Conservation (phyloP, 1,140 invertebrate species). For the Diabrotica undecimpunctata region DNA sequence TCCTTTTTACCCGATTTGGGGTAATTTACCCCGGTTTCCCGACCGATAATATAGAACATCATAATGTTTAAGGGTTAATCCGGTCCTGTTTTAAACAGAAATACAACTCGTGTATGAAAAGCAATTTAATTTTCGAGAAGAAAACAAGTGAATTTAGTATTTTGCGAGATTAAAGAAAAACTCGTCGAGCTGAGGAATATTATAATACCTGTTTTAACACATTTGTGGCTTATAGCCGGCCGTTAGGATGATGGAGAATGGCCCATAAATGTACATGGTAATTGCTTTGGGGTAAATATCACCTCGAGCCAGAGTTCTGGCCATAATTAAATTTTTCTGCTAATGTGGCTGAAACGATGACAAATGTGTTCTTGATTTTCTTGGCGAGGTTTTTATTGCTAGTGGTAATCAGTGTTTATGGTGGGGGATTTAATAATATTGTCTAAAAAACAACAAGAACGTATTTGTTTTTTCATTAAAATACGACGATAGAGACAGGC, state of each 20-base stretch:
- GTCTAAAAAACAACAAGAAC: no score
- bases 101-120: slow-evolving; percentile 30
- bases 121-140: slow-evolving; percentile 41
- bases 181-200: slow-evolving; percentile 40
- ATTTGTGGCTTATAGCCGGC: slow-evolving; percentile 34
- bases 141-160: slow-evolving; percentile 39
- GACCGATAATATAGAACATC: no score
- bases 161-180: slow-evolving; percentile 41
- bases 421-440: no score
- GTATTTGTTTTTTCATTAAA: no score
- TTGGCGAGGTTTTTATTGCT: no score
- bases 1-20: no score
- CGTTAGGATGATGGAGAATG: slow-evolving; percentile 26
- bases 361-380: neutral
- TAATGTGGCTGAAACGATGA: slow-evolving; percentile 11
- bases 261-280: slow-evolving; percentile 24
- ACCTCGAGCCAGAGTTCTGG: slow-evolving; percentile 5
- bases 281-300: slow-evolving; percentile 22
- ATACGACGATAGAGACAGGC: no score
- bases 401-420: no score
- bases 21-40: no score
- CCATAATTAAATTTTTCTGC: slow-evolving; percentile 19
- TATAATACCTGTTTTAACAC: slow-evolving; percentile 39
- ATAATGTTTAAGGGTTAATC: no score
- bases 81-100: slow-evolving; percentile 3